phyloP scores from a whole-genome alignment of 1,140 invertebrate species.

The Zaprionus camerounensis region DNA sequence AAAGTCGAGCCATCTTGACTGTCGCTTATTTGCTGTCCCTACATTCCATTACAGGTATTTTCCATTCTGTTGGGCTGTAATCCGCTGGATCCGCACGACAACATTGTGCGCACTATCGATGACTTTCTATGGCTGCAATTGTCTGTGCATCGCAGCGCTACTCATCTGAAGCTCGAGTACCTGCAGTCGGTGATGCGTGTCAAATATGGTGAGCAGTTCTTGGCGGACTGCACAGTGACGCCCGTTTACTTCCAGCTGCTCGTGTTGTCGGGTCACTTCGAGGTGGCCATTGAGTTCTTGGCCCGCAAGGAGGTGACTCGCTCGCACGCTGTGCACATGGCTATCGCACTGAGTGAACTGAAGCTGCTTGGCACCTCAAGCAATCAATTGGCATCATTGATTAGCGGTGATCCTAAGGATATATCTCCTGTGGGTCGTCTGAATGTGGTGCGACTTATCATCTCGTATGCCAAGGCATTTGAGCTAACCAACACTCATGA shows the following conservation, averaged over 20 bases:
- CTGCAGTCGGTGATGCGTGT: not conserved
- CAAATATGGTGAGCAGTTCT: not conserved
- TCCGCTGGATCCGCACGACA: not conserved
- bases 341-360: slow-evolving; percentile 13
- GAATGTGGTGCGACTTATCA: slow-evolving; percentile 8
- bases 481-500: not conserved
- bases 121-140: slow-evolving; percentile 19
- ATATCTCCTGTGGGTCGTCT: not conserved
- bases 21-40: no score
- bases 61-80: not conserved
- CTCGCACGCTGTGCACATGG: slow-evolving; percentile 21
- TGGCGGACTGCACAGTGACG: not conserved
- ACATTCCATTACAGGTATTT: not conserved
- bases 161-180: not conserved
- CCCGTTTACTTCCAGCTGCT: not conserved
- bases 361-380: not conserved
- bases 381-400: not conserved
- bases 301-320: not conserved
- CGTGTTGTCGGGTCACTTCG: slow-evolving; percentile 8
- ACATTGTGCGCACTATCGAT: not conserved
- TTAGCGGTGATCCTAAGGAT: not conserved
- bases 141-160: not conserved
- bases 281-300: slow-evolving; percentile 15
- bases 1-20: no score
- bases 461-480: slow-evolving; percentile 3